Base-by-base conservation (phyloP, 2,113 vertebrate species). In the Connochaetes taurinus region DNA sequence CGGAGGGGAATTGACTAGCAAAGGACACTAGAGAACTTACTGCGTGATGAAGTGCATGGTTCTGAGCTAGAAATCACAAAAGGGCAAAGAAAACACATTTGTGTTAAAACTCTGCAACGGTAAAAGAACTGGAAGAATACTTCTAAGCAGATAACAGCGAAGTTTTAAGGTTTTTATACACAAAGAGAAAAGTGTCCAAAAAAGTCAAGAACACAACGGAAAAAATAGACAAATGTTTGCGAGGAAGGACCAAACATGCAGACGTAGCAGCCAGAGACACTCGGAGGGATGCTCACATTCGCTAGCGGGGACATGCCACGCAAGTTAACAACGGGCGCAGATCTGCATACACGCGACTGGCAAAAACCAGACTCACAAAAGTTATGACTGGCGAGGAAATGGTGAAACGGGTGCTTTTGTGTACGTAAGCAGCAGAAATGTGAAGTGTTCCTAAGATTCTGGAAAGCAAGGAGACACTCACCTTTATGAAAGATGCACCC, bases 1-100 rank as follows among this genome's bases (percentile, higher is more conserved):
- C 0, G 33, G 4, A 14, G 52, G 52, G 60, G n/a, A 21, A 16
- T 0, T n/a, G 29, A 43, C 11, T 17, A 31, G 29, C 53, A 84
- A 31, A 14, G 31, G 6, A 36, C 53, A 10, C 14, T 52, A 11
- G 67, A 50, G 55, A 55, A 53, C 43, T 33, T 52, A 62, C 29
- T 17, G 47, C 2, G 23, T 55, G 47, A 33, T 47, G 19, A 45
- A 62, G 53, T 33, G 55, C 40, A 11, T 33, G 27, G 29, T 25
- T 40, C 45, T 90, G 86, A 64, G 6, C 3, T 57, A 21, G 31
- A 85, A 85, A 90, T 36, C 9, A 36, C 76, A 53, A 85, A 21
- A 21, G 5, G 50, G 60, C 36, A 23, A 50, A 36, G 47, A 36
- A 50, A 21, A 81, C 25, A 88, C 31, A 43, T 76, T 76, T 62